Base-by-base conservation (phyloP, 2,888 invertebrate species). In the Phyllotreta striolata region DNA sequence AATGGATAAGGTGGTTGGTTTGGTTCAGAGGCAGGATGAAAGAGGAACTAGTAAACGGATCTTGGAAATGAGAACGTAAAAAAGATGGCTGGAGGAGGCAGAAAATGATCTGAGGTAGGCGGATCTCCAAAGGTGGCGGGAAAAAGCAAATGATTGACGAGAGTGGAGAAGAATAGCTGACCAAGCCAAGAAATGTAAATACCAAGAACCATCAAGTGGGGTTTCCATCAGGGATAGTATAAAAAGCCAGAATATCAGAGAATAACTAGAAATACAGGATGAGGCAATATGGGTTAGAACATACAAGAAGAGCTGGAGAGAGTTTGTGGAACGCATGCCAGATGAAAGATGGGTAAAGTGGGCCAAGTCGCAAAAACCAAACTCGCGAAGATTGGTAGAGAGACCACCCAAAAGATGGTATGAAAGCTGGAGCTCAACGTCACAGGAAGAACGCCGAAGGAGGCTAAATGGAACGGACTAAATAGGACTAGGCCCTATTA, bases 191-290 rank as follows among this genome's bases (percentile, higher is more conserved):
- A n/a, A n/a, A n/a, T n/a, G n/a, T n/a, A n/a, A n/a, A n/a, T n/a
- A n/a, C n/a, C n/a, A n/a, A n/a, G n/a, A n/a, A n/a, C n/a, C n/a
- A n/a, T n/a, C n/a, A n/a, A n/a, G n/a, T n/a, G 41, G 41, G 2
- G 41, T 41, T n/a, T 3, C 41, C 41, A 2, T 41, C 41, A 41
- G 41, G 41, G 10, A 41, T 41, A 41, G 10, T 3, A 41, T 41
- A 41, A 41, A 2, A 4, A 41, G 41, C 41, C 41, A 41, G 41
- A 6, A 41, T 41, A 41, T 41, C 41, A 41, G 10, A 41, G 41
- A 41, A 41, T 3, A 1, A 41, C 41, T 41, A 41, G 41, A 41
- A 41, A 41, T 41, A 9, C 41, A 41, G 9, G 41, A 41, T n/a
- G 10, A 3, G 41, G 41, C 5, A 10, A 41, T 2, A 41, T 41